A percentile compares a stretch with the other conserved stretches of the same genome.
These are phyloP conservation scores for Drosophila sulfurigaster DNA, from an alignment of 1,140 invertebrate species.

Conservation along the genomic window DNA sequence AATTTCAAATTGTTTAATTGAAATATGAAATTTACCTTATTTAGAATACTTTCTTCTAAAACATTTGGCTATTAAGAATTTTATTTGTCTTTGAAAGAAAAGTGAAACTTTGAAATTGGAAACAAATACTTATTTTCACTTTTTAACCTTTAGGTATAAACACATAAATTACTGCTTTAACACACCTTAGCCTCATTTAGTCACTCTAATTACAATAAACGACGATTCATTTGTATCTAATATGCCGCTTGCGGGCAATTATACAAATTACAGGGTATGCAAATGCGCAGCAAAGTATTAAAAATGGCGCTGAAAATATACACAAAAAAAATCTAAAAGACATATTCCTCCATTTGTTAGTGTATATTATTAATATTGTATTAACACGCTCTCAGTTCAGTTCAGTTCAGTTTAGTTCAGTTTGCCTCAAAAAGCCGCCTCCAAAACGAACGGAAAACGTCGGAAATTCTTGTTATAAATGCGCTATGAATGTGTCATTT, in stretches of 20 bases:
- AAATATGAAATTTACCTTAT: no score
- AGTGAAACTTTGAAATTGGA: no score
- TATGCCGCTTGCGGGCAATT: neutral
- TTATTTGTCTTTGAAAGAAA: no score
- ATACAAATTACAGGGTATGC: slow-evolving; percentile 9
- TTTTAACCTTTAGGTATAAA: neutral
- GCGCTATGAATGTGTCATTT: slow-evolving; percentile 71
- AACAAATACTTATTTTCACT: neutral
- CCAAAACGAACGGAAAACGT: slow-evolving; percentile 27
- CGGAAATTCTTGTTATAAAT: slow-evolving; percentile 59
- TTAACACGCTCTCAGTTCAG: slow-evolving; percentile 63
- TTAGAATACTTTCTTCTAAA: no score
- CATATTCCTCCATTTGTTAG: slow-evolving; percentile 44
- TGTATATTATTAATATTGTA: slow-evolving; percentile 74
- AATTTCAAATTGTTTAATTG: no score
- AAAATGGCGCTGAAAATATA: slow-evolving; percentile 35
- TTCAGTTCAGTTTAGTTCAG: neutral
- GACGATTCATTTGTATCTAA: neutral
- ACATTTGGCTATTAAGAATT: no score
- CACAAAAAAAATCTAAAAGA: slow-evolving; percentile 31
- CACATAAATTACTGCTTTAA: neutral
- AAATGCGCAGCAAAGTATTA: slow-evolving; percentile 27
- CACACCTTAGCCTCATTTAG: neutral
- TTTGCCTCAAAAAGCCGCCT: slow-evolving; percentile 7
- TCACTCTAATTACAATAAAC: neutral